phyloP scores from a whole-genome alignment of 2,797 vertebrate genomes.

The Nothura maculosa region DNA sequence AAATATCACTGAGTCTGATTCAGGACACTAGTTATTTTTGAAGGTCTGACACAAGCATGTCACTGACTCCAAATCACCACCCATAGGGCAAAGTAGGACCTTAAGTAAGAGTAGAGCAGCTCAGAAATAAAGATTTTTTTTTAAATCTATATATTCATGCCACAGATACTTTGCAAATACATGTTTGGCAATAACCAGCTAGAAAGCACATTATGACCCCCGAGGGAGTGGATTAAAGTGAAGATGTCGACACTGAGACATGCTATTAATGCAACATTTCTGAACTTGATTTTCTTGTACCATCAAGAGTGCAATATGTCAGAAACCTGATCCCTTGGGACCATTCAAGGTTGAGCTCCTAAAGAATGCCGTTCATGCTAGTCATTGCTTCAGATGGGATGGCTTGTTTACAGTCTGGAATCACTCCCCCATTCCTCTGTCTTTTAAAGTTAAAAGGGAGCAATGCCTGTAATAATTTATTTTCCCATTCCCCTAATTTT shows the following conservation, averaged over 20 bases:
- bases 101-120: not conserved
- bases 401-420: constrained; percentile 31
- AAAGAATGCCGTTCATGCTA: constrained; percentile 1
- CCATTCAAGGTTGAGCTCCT: constrained; percentile 18
- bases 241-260: not conserved
- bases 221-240: not conserved
- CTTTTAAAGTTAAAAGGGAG: constrained; percentile 23
- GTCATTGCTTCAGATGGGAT: constrained; percentile 22
- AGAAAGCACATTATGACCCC: not conserved
- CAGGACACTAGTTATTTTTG: not conserved
- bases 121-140: not conserved
- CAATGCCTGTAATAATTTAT: not conserved
- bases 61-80: not conserved
- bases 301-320: not conserved
- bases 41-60: not conserved
- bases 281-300: not conserved
- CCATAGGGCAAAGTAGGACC: not conserved
- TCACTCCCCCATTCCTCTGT: constrained; percentile 34
- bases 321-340: constrained; percentile 28
- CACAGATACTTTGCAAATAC: not conserved
- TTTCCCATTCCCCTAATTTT: constrained; percentile 39
- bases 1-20: too few relatives aligned
- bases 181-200: not conserved
- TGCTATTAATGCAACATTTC: not conserved
- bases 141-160: not conserved